A percentile compares a stretch with the other conserved stretches of the same genome.
phyloP scores from a whole-genome alignment of 2,888 invertebrate genomes.

The Cosmorhoe ocellata region DNA sequence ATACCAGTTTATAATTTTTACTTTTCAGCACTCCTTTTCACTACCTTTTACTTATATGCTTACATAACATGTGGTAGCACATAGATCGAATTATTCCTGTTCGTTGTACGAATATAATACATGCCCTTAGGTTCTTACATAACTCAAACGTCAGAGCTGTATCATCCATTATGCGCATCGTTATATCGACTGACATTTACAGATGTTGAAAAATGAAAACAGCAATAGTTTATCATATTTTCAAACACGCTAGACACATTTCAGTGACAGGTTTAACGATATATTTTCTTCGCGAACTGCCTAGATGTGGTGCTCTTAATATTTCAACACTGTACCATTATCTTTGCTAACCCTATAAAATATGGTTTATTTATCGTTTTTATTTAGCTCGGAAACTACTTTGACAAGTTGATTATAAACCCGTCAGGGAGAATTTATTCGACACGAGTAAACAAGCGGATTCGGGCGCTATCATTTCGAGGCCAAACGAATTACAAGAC shows the following conservation, averaged over 20 bases:
- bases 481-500: constrained; percentile 3
- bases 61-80: too few species aligned
- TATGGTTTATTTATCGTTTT: constrained; percentile 35
- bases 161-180: not conserved
- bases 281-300: constrained; percentile 46
- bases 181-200: constrained; percentile 20
- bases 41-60: too few species aligned
- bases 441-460: constrained; percentile 10
- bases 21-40: too few species aligned
- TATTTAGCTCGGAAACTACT: constrained; percentile 35
- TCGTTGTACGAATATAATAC: too few species aligned
- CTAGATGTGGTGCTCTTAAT: constrained; percentile 43
- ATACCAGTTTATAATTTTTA: too few species aligned
- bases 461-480: constrained; percentile 1
- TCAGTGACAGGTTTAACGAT: constrained; percentile 40
- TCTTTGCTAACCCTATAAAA: constrained; percentile 28
- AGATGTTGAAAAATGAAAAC: constrained; percentile 27
- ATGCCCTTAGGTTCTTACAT: too few species aligned
- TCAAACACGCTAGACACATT: constrained; percentile 43
- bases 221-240: constrained; percentile 34
- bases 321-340: constrained; percentile 46
- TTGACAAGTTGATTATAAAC: constrained; percentile 42
- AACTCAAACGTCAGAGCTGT: too few species aligned
- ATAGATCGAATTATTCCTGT: too few species aligned
- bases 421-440: constrained; percentile 37